These are phyloP conservation scores for Scaptomyza reducta DNA, from an alignment of 2,888 invertebrate genomes.

Conservation along the genomic window DNA sequence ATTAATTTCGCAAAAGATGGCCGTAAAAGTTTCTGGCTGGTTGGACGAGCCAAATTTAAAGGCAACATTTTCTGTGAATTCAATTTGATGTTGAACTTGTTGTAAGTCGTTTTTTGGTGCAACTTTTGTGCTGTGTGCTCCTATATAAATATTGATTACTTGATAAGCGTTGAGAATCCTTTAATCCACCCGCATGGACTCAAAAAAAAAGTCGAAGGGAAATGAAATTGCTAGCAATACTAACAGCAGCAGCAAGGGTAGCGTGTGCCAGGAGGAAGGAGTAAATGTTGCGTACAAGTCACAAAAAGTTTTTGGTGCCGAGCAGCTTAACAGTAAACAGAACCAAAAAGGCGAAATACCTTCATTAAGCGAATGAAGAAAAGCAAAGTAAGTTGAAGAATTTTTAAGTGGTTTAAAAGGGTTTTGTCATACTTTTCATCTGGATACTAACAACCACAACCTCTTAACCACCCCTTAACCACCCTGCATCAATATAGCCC, in stretches of 20 bases:
- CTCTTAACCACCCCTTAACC: background rate
- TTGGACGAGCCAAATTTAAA: slow-evolving; percentile 59
- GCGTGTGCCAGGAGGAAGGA: background rate
- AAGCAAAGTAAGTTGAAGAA: slow-evolving; percentile 78
- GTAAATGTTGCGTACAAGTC: slow-evolving; percentile 29
- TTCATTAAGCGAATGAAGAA: slow-evolving; percentile 81
- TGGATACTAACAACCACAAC: slow-evolving; percentile 45
- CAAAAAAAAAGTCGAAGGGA: slow-evolving; percentile 33
- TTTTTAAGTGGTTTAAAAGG: slow-evolving; percentile 80
- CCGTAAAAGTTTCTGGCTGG: slow-evolving; percentile 51
- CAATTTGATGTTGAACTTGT: slow-evolving; percentile 64
- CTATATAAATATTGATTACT: slow-evolving; percentile 78
- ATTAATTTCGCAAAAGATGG: slow-evolving; percentile 67
- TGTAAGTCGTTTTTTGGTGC: slow-evolving; percentile 54
- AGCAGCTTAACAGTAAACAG: slow-evolving; percentile 49
- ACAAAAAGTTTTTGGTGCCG: slow-evolving; percentile 54
- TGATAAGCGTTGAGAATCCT: slow-evolving; percentile 69
- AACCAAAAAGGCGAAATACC: slow-evolving; percentile 76
- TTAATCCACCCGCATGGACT: slow-evolving; percentile 64
- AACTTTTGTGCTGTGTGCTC: slow-evolving; percentile 53
- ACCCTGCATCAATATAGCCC: background rate
- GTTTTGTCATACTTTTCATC: slow-evolving; percentile 78
- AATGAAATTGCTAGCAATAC: slow-evolving; percentile 56
- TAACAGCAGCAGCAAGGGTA: slow-evolving; percentile 14
- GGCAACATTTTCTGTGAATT: slow-evolving; percentile 61